Evolutionary conservation across 2,113 vertebrate genomes (phyloP).

Genomic region (Sclerurus mexicanus): DNA sequence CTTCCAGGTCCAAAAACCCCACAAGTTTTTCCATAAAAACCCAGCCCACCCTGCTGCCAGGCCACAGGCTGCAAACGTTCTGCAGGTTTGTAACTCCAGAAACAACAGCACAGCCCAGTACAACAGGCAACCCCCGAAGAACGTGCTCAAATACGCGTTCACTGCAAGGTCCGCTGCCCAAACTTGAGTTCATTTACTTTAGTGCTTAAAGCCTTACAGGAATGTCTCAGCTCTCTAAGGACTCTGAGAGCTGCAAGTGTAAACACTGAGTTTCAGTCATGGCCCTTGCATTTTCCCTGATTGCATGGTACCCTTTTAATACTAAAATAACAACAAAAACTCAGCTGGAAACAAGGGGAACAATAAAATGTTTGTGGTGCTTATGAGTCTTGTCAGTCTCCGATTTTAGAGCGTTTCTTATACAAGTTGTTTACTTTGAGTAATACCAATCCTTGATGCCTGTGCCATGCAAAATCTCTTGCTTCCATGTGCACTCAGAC

Average conservation of each 20-base stretch:
- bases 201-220: neutral
- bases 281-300: neutral
- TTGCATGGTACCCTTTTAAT: neutral
- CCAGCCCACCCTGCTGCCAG: neutral
- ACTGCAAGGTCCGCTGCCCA: neutral
- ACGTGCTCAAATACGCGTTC: neutral
- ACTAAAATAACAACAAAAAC: neutral
- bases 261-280: neutral
- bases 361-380: neutral
- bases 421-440: neutral
- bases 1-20: neutral
- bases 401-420: neutral
- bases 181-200: constrained; percentile 13
- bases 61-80: neutral
- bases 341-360: neutral
- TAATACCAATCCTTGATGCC: neutral
- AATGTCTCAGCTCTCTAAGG: neutral
- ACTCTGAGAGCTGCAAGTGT: neutral
- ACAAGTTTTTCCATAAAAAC: neutral
- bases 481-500: neutral
- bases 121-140: neutral
- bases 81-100: neutral
- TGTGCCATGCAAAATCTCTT: neutral
- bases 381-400: neutral
- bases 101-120: neutral